phyloP scores from a whole-genome alignment of 2,888 invertebrate species.

The Sclerodermus sp. region DNA sequence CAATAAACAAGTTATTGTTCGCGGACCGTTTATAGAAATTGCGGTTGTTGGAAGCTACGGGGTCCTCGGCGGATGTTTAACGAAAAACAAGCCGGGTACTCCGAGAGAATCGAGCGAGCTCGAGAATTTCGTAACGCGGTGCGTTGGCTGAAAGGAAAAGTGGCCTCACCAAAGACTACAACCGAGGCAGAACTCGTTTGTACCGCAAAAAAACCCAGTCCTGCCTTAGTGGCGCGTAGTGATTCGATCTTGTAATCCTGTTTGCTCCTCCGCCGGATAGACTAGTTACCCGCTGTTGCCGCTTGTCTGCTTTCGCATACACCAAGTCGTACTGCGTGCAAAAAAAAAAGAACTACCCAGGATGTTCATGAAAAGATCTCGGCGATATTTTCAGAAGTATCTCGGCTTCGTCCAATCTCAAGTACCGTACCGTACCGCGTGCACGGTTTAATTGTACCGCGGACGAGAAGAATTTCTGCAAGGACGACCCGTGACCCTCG shows the following conservation, averaged over 20 bases:
- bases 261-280: constrained; percentile 2
- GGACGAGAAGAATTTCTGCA: too few species aligned
- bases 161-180: constrained; percentile 11
- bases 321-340: too few species aligned
- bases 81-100: background rate
- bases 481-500: too few species aligned
- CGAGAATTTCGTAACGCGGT: constrained; percentile 11
- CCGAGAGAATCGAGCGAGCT: constrained; percentile 7
- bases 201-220: constrained; percentile 15
- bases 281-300: too few species aligned
- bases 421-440: too few species aligned
- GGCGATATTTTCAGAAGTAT: too few species aligned
- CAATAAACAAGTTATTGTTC: background rate
- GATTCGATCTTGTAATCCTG: constrained; percentile 10
- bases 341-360: too few species aligned
- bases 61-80: background rate
- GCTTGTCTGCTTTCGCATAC: too few species aligned
- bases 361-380: too few species aligned
- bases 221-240: background rate
- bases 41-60: background rate
- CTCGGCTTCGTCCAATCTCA: too few species aligned
- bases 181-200: constrained; percentile 16
- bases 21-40: background rate
- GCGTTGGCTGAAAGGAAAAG: constrained; percentile 14
- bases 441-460: too few species aligned